Base-by-base conservation (phyloP, 2,888 invertebrate species). In the Selenia dentaria region DNA sequence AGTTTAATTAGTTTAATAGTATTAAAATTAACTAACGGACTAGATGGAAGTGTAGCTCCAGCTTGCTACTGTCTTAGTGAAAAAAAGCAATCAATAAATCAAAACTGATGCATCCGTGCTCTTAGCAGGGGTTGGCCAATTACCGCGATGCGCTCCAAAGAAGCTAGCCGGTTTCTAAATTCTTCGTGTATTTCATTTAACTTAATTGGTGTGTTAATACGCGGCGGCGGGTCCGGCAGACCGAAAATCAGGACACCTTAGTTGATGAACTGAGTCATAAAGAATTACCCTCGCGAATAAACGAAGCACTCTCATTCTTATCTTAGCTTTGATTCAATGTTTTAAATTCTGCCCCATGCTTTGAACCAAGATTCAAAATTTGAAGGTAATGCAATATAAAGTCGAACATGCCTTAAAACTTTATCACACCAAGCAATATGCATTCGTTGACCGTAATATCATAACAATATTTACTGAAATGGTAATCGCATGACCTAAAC, bases 121-220 rank as follows among this genome's bases (percentile, higher is more conserved):
- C 74, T 74, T 74, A 79, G 74, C 77, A 70, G 75, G 79, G 78
- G 79, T 79, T 79, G 78, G 84, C 85, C 88, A 89, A 89, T 90
- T 90, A 90, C 79, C 62, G 68, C 85, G 89, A 80, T 87, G 83
- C 89, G 89, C 88, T 89, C 83, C 85, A 85, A 86, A 87, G 83
- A 88, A 88, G 86, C 81, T 83, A 83, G 86, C 79, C 81, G 86
- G 85, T 90, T 89, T 89, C 90, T 90, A 90, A 88, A 89, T 89
- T 89, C 89, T 89, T 85, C 81, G 85, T 88, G 84, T 87, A 83
- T 87, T 86, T 87, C 85, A 48, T 88, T 86, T 79, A 83, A 76
- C 83, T 86, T 87, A 89, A 90, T 89, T 88, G 83, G 83, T 84
- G 81, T 84, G 81, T 83, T 74, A 81, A 83, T 85, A 78, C 79